A percentile compares a stretch with the other conserved stretches of the same genome.
Evolutionary conservation across 2,113 vertebrate species (phyloP).

Genomic region (Capreolus pygargus): DNA sequence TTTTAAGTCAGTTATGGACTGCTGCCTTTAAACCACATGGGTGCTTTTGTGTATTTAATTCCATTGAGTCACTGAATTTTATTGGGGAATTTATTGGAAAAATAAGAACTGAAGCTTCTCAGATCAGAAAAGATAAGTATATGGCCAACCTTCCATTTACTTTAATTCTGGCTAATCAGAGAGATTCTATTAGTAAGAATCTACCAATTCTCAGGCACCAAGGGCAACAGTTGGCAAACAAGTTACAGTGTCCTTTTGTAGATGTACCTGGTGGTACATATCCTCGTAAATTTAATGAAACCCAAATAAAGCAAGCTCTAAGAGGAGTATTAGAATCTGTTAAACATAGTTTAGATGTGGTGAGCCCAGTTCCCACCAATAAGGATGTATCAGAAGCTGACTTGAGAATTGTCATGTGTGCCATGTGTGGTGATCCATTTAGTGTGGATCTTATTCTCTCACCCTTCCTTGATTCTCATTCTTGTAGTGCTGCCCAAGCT

Average conservation of each 20-base stretch:
- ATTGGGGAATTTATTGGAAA: constrained; percentile 95
- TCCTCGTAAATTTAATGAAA: constrained; percentile 96
- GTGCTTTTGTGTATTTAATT: constrained; percentile 98
- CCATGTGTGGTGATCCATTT: constrained; percentile 99
- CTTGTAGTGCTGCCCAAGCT: constrained; percentile 94
- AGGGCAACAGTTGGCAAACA: constrained; percentile 97
- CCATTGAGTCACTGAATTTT: constrained; percentile 96
- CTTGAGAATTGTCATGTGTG: constrained; percentile 97
- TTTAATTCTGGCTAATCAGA: constrained; percentile 95
- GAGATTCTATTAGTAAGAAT: constrained; percentile 94
- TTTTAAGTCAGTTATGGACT: constrained; percentile 93
- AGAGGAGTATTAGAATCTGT: constrained; percentile 93
- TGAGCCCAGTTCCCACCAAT: constrained; percentile 92
- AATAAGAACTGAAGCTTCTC: constrained; percentile 93
- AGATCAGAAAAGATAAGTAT: constrained; percentile 92
- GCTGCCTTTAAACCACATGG: constrained; percentile 96
- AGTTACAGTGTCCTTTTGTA: constrained; percentile 97
- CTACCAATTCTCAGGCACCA: constrained; percentile 97
- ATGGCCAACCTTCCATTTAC: constrained; percentile 94
- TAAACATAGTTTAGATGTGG: constrained; percentile 94
- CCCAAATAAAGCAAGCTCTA: constrained; percentile 96
- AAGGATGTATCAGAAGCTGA: constrained; percentile 97
- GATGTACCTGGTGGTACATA: constrained; percentile 94
- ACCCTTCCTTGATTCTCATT: constrained; percentile 96
- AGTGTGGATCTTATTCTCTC: constrained; percentile 98